phyloP scores from a whole-genome alignment of 2,888 invertebrate genomes.

The Lepidonotus clava region DNA sequence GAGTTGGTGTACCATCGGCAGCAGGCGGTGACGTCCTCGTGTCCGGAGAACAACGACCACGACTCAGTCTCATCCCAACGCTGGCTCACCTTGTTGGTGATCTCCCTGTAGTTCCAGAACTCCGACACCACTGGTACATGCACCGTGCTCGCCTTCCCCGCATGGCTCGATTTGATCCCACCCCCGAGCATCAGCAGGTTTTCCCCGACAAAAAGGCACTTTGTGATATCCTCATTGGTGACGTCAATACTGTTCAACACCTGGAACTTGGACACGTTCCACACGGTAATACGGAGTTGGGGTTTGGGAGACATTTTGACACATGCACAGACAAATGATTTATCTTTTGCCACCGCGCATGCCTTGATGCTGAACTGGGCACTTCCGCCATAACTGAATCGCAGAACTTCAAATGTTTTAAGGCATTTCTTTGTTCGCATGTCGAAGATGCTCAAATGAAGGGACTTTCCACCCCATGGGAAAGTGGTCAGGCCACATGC shows the following conservation, averaged over 20 bases:
- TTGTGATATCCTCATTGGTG: conserved; percentile 58
- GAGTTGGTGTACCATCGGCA: conserved; percentile 45
- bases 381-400: conserved; percentile 66
- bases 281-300: conserved; percentile 61
- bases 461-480: conserved; percentile 63
- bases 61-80: conserved; percentile 44
- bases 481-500: conserved; percentile 63
- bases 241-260: conserved; percentile 58
- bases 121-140: conserved; percentile 46
- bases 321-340: conserved; percentile 58
- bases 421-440: conserved; percentile 61
- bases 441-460: conserved; percentile 63
- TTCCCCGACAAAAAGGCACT: conserved; percentile 61
- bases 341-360: conserved; percentile 60
- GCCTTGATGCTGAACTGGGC: conserved; percentile 64
- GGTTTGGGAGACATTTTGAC: conserved; percentile 64
- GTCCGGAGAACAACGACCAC: conserved; percentile 45
- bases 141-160: conserved; percentile 15
- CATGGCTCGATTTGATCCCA: conserved; percentile 44
- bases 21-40: conserved; percentile 27
- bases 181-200: conserved; percentile 56
- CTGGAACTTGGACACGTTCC: conserved; percentile 59
- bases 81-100: conserved; percentile 44
- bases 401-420: conserved; percentile 63
- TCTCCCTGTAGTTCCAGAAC: conserved; percentile 48